Base-by-base conservation (phyloP, 2,113 vertebrate genomes). In the Hipposideros armiger region DNA sequence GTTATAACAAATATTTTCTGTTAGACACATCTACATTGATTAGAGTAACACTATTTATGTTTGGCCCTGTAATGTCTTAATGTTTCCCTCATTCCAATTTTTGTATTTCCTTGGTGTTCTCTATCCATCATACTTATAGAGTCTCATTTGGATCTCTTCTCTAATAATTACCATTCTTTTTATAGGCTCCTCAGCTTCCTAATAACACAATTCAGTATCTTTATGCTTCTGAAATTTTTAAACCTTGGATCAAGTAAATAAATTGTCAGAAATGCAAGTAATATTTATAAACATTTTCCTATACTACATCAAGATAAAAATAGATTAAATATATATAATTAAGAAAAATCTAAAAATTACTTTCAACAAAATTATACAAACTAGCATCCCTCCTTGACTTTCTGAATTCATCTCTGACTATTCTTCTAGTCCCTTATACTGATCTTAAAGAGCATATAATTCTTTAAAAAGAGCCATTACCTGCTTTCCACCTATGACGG, bases 401-500 rank as follows among this genome's bases (percentile, higher is more conserved):
- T 77, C 47, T 92, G 14, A 66, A 88, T 90, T 74, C 28, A 45
- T 58, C 8, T 76, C 82, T 70, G 14, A 81, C 15, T 87, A 83
- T 69, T 52, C 40, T 70, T 87, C 80, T 81, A 14, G 28, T 95
- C 16, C n/a, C n/a, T 95, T 76, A 81, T 88, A 80, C 52, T 67
- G 36, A 32, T 62, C 17, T 32, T 40, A 20, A 82, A 52, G 76
- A 92, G 36, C 20, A 82, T 74, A 11, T 30, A 92, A 67, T 73
- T 62, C n/a, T 92, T 80, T 69, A 7, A 14, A 66, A 94, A 88
- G 36, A 66, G 19, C 7, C 7, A 91, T 67, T 76, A 42, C 40
- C 50, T 67, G 60, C 67, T 96, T 88, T 50, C 66, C 45, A 50
- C 60, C n/a, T 47, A 17, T 52, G 54, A 60, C 62, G 81, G 66